Conservation (phyloP, 2,888 invertebrate species). For the Dinocampus coccinellae region DNA sequence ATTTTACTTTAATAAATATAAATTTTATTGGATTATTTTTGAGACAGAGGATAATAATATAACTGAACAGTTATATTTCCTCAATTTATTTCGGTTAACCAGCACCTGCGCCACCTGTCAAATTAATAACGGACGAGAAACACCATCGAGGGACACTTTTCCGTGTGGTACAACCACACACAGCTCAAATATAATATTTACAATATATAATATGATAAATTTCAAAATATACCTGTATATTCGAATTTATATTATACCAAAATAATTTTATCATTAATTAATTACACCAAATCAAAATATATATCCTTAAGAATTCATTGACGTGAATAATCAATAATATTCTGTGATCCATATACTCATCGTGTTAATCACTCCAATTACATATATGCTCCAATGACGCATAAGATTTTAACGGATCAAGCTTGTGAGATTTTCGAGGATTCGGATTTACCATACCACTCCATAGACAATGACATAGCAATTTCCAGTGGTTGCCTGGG, state of each 20-base stretch:
- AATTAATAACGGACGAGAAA: conserved; percentile 35
- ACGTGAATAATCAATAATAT: background rate
- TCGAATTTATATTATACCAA: background rate
- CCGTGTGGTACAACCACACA: conserved; percentile 25
- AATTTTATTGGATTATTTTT: background rate
- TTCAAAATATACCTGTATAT: background rate
- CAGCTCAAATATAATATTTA: conserved; percentile 1
- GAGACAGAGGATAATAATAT: background rate
- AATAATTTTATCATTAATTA: background rate
- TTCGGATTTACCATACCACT: too few relatives aligned
- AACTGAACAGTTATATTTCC: background rate
- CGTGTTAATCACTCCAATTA: background rate
- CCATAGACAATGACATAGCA: background rate
- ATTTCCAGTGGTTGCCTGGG: background rate
- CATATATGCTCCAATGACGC: background rate
- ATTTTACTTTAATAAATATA: background rate
- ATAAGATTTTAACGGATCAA: conserved; percentile 14
- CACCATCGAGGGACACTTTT: conserved; percentile 20
- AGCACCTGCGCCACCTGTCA: conserved; percentile 35
- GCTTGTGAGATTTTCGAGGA: too few relatives aligned
- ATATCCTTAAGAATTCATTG: background rate
- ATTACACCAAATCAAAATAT: background rate
- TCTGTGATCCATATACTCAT: background rate
- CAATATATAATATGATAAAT: background rate
- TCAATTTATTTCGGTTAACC: conserved; percentile 9